A percentile compares a stretch with the other conserved stretches of the same genome.
These are phyloP conservation scores for Formica exsecta DNA, from an alignment of 1,140 invertebrate genomes.

Conservation along the genomic window DNA sequence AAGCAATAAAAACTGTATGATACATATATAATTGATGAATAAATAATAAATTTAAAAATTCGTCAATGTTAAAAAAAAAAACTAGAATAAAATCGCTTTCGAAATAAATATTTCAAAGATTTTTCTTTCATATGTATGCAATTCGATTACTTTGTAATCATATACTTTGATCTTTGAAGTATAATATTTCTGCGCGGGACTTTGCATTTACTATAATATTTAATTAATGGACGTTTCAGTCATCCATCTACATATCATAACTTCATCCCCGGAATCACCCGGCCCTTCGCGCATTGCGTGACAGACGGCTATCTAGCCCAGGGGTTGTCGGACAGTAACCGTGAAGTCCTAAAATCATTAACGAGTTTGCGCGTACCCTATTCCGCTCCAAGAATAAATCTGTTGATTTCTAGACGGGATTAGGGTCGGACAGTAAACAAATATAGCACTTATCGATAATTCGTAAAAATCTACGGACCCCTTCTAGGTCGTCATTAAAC, in stretches of 20 bases:
- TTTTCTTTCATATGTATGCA: background rate
- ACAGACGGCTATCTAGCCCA: conserved; percentile 32
- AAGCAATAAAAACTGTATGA: background rate
- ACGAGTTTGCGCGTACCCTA: background rate
- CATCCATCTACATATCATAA: conserved; percentile 14
- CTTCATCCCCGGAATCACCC: background rate
- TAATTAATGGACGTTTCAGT: conserved; percentile 23
- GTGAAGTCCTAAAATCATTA: conserved; percentile 23
- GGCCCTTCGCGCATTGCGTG: conserved; percentile 18
- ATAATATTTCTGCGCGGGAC: background rate
- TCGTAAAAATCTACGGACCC: conserved; percentile 32
- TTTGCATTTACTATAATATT: background rate
- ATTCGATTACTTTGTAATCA: background rate
- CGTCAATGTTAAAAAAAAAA: background rate
- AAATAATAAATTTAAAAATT: background rate
- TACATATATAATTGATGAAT: background rate
- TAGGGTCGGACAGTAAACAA: conserved; percentile 33
- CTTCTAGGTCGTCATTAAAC: background rate
- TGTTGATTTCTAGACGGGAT: conserved; percentile 23
- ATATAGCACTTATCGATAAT: conserved; percentile 26
- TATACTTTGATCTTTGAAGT: background rate
- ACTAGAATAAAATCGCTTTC: background rate
- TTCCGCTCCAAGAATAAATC: background rate
- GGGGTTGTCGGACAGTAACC: conserved; percentile 13
- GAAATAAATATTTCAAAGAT: background rate